Conservation (phyloP, 2,113 vertebrate genomes). For the Corythaixoides concolor region DNA sequence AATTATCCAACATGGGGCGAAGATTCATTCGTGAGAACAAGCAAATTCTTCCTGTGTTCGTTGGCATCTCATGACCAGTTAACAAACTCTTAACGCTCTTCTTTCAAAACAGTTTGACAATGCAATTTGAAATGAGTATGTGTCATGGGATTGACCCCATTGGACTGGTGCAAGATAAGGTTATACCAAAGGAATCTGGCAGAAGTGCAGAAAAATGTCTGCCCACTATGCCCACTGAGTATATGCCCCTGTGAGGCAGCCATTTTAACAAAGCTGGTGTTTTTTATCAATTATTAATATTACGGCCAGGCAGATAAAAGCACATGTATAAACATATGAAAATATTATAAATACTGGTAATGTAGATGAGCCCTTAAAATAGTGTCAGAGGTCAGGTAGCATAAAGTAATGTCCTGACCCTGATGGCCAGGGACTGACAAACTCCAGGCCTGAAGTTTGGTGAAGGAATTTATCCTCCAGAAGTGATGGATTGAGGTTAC, state of each 20-base stretch:
- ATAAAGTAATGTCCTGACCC: not conserved
- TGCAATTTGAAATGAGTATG: not conserved
- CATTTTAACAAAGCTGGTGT: not conserved
- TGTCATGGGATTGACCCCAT: not conserved
- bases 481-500: constrained; percentile 13
- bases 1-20: not conserved
- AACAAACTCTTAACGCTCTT: not conserved
- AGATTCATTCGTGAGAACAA: not conserved
- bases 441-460: not conserved
- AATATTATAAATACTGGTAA: not conserved
- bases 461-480: not conserved
- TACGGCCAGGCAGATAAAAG: not conserved
- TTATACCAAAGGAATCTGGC: not conserved
- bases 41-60: not conserved
- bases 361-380: not conserved
- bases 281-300: not conserved
- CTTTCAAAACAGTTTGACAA: not conserved
- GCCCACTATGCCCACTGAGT: too few relatives aligned
- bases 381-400: not conserved
- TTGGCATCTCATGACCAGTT: not conserved
- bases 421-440: not conserved
- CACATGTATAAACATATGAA: not conserved
- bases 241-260: not conserved
- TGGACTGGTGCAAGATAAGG: not conserved
- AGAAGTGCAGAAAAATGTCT: not conserved